Conservation (phyloP, 2,113 vertebrate species). For the Chinchilla lanigera region DNA sequence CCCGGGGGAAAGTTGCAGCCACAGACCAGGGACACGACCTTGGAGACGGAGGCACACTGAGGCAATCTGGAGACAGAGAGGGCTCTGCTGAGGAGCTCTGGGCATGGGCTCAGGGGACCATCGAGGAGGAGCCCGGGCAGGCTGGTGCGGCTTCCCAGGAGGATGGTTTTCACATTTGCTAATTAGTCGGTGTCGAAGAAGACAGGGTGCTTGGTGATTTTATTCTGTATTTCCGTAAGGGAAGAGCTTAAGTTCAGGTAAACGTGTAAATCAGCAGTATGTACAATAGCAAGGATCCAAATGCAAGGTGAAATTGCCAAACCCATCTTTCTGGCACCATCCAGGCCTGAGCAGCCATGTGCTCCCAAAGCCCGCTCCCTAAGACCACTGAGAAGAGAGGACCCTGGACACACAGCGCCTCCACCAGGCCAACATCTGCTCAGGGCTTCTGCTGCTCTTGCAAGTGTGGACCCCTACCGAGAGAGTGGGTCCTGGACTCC, state of each 20-base stretch:
- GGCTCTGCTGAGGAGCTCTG: neutral
- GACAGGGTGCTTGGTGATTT: neutral
- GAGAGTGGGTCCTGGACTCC: neutral
- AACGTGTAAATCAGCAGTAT: neutral
- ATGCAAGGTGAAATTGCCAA: neutral
- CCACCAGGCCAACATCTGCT: neutral
- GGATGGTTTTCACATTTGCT: neutral
- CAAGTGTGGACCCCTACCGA: neutral
- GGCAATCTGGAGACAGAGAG: neutral
- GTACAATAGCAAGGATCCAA: neutral
- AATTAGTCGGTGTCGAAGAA: neutral
- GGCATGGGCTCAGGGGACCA: neutral
- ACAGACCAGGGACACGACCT: neutral
- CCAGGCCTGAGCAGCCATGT: neutral
- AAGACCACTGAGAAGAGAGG: neutral
- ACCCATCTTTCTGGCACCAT: neutral
- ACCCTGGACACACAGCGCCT: neutral
- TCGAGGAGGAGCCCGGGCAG: neutral
- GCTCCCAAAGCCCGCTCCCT: neutral
- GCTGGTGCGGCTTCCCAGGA: neutral
- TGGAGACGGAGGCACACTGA: neutral
- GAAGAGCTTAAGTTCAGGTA: neutral
- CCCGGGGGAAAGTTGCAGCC: neutral
- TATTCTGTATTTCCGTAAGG: slow-evolving; percentile 2
- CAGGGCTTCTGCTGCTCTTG: neutral